phyloP scores from a whole-genome alignment of 1,140 invertebrate genomes.

The Philaenus spumarius region DNA sequence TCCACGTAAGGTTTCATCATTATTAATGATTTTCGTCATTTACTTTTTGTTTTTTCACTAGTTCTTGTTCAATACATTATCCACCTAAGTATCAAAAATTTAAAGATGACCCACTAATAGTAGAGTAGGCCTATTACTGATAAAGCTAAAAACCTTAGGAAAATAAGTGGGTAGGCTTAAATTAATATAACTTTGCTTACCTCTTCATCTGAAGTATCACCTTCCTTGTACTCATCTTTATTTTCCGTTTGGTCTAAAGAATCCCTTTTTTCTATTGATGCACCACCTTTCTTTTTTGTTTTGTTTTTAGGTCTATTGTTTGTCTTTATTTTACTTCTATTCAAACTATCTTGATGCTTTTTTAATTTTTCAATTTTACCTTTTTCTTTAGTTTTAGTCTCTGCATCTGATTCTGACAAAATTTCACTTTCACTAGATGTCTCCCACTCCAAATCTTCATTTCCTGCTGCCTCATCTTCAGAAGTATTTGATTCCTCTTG shows the following conservation, averaged over 20 bases:
- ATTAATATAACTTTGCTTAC: conserved; percentile 31
- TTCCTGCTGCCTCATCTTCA: conserved; percentile 21
- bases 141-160: too few relatives aligned
- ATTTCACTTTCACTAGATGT: conserved; percentile 18
- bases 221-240: conserved; percentile 35
- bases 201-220: conserved; percentile 86
- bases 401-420: conserved; percentile 26
- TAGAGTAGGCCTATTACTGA: too few relatives aligned
- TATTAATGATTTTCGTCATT: too few relatives aligned
- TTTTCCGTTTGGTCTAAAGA: conserved; percentile 28
- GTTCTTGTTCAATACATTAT: too few relatives aligned
- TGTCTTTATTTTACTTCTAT: conserved; percentile 1
- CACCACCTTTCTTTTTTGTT: conserved; percentile 25
- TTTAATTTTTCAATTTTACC: conserved; percentile 24
- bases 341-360: not conserved
- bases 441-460: conserved; percentile 18
- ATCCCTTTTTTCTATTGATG: conserved; percentile 17
- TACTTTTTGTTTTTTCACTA: too few relatives aligned
- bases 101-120: too few relatives aligned
- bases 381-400: conserved; percentile 33
- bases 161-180: too few relatives aligned
- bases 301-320: conserved; percentile 29
- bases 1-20: too few relatives aligned
- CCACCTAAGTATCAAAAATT: too few relatives aligned
- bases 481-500: conserved; percentile 12